Conservation (phyloP, 2,113 vertebrate species). For the Vulpes vulpes region DNA sequence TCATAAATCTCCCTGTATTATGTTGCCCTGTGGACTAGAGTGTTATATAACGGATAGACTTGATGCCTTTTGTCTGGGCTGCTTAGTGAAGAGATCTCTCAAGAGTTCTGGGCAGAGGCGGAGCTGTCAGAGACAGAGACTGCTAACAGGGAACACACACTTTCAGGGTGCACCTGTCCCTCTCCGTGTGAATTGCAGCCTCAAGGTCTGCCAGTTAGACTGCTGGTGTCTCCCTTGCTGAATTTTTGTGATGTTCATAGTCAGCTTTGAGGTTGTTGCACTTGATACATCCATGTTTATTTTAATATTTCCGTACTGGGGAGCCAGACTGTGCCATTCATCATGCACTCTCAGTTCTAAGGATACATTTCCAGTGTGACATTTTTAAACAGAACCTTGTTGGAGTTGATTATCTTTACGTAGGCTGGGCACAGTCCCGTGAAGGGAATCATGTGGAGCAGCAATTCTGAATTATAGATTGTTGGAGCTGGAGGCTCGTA, state of each 20-base stretch:
- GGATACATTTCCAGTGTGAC: neutral
- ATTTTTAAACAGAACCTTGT: neutral
- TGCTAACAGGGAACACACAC: neutral
- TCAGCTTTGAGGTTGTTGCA: neutral
- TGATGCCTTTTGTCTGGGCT: neutral
- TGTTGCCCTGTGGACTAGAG: neutral
- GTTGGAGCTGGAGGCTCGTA: neutral
- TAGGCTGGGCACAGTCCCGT: neutral
- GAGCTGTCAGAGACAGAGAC: neutral
- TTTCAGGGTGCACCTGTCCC: neutral
- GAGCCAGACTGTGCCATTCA: neutral
- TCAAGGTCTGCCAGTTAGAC: neutral
- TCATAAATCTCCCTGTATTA: neutral
- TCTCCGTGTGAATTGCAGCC: neutral
- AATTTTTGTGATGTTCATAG: neutral
- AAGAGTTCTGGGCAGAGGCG: neutral
- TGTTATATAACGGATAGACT: neutral
- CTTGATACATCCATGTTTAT: neutral
- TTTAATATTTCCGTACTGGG: neutral
- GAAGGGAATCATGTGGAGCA: neutral
- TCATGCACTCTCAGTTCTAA: neutral
- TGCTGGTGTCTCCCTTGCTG: neutral
- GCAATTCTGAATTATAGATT: neutral
- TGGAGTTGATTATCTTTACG: neutral
- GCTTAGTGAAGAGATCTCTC: neutral